Conservation (phyloP, 1,140 invertebrate species). For the Polyergus mexicanus region DNA sequence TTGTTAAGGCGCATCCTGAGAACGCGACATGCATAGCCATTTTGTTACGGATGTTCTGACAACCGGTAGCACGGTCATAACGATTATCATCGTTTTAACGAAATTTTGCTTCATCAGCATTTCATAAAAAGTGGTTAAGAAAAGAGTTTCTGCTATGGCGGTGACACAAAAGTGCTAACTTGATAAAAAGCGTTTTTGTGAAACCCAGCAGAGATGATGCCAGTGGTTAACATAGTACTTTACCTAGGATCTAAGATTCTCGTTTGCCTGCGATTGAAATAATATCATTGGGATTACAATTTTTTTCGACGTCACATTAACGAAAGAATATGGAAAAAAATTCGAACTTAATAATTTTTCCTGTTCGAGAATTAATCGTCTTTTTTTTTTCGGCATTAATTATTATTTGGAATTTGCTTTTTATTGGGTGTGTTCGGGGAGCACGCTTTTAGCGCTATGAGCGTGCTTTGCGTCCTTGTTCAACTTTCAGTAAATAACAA, state of each 20-base stretch:
- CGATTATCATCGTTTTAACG: slow-evolving; percentile 58
- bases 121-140: slow-evolving; percentile 50
- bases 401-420: background rate
- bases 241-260: slow-evolving; percentile 4
- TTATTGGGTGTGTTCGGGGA: background rate
- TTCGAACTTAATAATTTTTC: background rate
- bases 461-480: too few relatives aligned
- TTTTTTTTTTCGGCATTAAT: background rate
- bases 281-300: background rate
- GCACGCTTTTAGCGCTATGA: too few relatives aligned
- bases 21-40: slow-evolving; percentile 16
- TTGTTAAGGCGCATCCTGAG: slow-evolving; percentile 7
- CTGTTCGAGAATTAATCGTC: background rate
- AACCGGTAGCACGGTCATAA: slow-evolving; percentile 40
- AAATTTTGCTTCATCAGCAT: slow-evolving; percentile 59
- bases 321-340: background rate
- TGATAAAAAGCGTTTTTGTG: slow-evolving; percentile 46
- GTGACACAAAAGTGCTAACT: slow-evolving; percentile 57
- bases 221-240: slow-evolving; percentile 25
- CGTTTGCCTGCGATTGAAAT: background rate
- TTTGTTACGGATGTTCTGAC: slow-evolving; percentile 23
- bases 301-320: background rate
- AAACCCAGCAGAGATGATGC: slow-evolving; percentile 37
- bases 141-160: slow-evolving; percentile 42
- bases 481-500: too few relatives aligned